A percentile compares a stretch with the other conserved stretches of the same genome.
Conservation (phyloP, 2,888 invertebrate genomes). For the Theodoxus fluviatilis region DNA sequence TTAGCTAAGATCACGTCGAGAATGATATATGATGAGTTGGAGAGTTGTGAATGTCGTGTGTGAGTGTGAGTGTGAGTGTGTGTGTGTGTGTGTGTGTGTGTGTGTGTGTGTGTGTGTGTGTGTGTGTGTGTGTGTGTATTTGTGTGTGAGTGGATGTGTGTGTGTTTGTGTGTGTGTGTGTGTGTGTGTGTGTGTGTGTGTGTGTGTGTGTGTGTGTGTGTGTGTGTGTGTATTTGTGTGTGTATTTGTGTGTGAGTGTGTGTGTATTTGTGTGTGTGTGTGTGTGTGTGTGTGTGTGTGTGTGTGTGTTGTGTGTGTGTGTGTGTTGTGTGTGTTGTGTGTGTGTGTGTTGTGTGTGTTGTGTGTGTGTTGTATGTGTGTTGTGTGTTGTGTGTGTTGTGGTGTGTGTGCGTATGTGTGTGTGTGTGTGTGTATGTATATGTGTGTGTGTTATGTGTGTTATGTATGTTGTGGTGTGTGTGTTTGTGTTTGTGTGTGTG, state of each 20-base stretch:
- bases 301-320: conserved; percentile 7
- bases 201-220: too few relatives aligned
- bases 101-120: conserved; percentile 8
- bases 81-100: conserved; percentile 20
- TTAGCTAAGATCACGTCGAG: not conserved
- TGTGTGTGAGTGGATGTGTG: too few relatives aligned
- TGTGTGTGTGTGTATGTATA: too few relatives aligned
- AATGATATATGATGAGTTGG: not conserved
- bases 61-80: conserved; percentile 8
- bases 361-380: not conserved
- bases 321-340: not conserved
- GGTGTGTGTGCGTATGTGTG: not conserved
- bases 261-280: not conserved
- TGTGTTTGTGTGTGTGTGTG: not conserved
- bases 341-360: conserved; percentile 14
- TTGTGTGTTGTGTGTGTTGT: not conserved
- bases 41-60: not conserved
- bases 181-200: too few relatives aligned
- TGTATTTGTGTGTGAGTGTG: too few relatives aligned
- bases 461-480: too few relatives aligned
- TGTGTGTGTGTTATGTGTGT: too few relatives aligned
- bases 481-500: too few relatives aligned
- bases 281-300: not conserved
- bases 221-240: too few relatives aligned
- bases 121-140: conserved; percentile 4